Conservation (phyloP, 2,113 vertebrate species). For the Myotis yumanensis region DNA sequence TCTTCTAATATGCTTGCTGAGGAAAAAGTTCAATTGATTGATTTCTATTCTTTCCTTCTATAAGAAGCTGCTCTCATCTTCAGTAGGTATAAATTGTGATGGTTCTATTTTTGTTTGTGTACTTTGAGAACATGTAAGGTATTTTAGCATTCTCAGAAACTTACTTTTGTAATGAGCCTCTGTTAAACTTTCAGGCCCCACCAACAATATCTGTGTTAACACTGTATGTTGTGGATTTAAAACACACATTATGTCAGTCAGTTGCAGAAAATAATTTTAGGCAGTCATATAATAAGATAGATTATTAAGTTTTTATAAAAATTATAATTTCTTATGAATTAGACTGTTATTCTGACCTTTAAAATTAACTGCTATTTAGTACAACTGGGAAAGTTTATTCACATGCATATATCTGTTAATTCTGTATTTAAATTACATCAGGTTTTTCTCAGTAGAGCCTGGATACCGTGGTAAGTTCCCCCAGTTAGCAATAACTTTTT, state of each 20-base stretch:
- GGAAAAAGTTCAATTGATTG: neutral
- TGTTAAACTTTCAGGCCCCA: neutral
- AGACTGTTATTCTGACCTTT: neutral
- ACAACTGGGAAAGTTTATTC: neutral
- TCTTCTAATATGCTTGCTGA: neutral
- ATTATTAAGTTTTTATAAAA: neutral
- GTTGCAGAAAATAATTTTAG: neutral
- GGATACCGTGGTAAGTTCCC: neutral
- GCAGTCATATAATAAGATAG: neutral
- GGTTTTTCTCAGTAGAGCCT: neutral
- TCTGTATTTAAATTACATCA: constrained; percentile 17
- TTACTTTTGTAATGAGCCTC: neutral
- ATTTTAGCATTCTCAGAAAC: neutral
- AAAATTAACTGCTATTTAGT: constrained; percentile 18
- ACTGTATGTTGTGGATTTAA: neutral
- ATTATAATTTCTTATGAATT: constrained; percentile 24
- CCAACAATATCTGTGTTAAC: neutral
- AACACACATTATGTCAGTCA: neutral
- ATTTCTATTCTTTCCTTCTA: neutral
- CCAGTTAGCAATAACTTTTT: neutral
- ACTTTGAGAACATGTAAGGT: neutral
- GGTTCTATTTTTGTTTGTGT: neutral
- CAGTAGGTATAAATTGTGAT: neutral
- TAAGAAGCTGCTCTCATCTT: neutral
- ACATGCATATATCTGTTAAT: neutral